phyloP scores from a whole-genome alignment of 2,888 invertebrate species.

The Parapristionchus giblindavisi region DNA sequence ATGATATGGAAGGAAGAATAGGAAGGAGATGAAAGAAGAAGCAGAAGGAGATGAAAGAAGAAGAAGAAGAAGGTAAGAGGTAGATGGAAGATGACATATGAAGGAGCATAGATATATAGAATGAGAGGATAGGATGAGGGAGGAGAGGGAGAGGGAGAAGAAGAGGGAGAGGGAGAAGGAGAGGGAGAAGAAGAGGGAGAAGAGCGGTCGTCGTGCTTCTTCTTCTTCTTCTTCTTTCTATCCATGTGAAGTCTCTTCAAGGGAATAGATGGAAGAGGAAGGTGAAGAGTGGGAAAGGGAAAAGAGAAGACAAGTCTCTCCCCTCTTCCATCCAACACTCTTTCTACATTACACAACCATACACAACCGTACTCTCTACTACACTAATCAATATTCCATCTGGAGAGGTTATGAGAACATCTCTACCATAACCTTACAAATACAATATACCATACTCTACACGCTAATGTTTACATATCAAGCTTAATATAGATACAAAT shows the following conservation, averaged over 20 bases:
- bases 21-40: too few species aligned
- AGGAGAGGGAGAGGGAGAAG: conserved; percentile 5
- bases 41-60: conserved; percentile 22
- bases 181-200: neutral
- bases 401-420: too few species aligned
- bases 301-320: conserved; percentile 17
- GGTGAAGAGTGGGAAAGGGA: neutral
- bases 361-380: too few species aligned
- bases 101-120: too few species aligned
- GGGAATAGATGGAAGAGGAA: neutral
- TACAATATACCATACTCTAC: too few species aligned
- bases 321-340: neutral
- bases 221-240: conserved; percentile 25
- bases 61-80: neutral
- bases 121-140: neutral
- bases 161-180: neutral
- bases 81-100: conserved; percentile 19
- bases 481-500: too few species aligned
- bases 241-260: conserved; percentile 4
- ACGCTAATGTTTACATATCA: too few species aligned
- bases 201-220: neutral
- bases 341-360: neutral
- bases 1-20: too few species aligned
- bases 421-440: too few species aligned
- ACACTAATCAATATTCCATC: too few species aligned